phyloP scores from a whole-genome alignment of 2,113 vertebrate species.

The Bucco capensis region DNA sequence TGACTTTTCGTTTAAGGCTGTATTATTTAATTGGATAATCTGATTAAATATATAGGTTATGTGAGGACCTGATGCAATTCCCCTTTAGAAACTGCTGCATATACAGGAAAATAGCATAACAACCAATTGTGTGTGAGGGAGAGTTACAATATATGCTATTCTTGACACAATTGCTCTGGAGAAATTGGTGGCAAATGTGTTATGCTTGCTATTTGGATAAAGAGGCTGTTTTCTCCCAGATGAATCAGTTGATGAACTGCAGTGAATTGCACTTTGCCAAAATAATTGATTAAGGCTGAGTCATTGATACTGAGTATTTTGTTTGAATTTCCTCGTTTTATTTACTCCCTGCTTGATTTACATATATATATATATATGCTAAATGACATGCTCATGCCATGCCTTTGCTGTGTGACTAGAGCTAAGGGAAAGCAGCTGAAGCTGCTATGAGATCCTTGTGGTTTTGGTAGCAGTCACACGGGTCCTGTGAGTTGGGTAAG shows the following conservation, averaged over 20 bases:
- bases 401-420: background rate
- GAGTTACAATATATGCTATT: background rate
- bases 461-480: background rate
- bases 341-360: background rate
- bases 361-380: fast-evolving
- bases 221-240: background rate
- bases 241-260: background rate
- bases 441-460: background rate
- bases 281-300: background rate
- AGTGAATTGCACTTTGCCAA: background rate
- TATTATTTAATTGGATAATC: conserved; percentile 35
- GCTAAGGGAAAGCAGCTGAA: background rate
- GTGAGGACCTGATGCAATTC: background rate
- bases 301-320: background rate
- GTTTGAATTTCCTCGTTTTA: background rate
- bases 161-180: background rate
- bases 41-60: conserved; percentile 31
- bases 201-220: background rate
- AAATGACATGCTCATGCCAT: fast-evolving
- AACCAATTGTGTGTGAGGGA: background rate
- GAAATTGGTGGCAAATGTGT: background rate
- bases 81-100: background rate
- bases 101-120: background rate
- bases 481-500: background rate
- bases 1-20: conserved; percentile 11